A percentile compares a stretch with the other conserved stretches of the same genome.
These are phyloP conservation scores for Brienomyrus longianalis DNA, from an alignment of 2,113 vertebrate genomes.

Conservation along the genomic window DNA sequence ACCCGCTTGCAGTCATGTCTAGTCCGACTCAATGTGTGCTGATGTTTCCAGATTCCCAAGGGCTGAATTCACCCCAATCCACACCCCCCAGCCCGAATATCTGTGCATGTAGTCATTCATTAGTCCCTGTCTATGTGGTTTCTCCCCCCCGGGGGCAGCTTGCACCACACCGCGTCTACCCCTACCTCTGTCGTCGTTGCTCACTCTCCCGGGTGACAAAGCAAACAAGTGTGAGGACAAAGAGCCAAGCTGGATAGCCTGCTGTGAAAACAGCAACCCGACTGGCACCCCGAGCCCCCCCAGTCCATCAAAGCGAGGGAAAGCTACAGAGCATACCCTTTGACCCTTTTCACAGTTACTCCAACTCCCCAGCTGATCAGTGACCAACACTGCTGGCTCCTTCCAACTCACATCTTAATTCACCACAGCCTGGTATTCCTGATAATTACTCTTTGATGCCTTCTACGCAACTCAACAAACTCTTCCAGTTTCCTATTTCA, in stretches of 20 bases:
- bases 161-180: constrained; percentile 12
- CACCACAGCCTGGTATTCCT: background rate
- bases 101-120: constrained; percentile 39
- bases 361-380: background rate
- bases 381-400: background rate
- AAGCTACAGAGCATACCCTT: background rate
- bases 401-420: background rate
- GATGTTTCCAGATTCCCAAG: constrained; percentile 51
- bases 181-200: constrained; percentile 29
- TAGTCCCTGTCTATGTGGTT: constrained; percentile 28
- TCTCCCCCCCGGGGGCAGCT: constrained; percentile 5
- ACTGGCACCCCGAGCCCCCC: constrained; percentile 34
- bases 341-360: background rate
- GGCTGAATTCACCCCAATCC: constrained; percentile 43
- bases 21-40: constrained; percentile 17
- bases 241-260: constrained; percentile 48
- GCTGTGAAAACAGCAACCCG: constrained; percentile 65
- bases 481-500: background rate
- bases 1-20: background rate
- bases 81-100: constrained; percentile 27
- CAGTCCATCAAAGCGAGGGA: constrained; percentile 20
- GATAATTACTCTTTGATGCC: background rate
- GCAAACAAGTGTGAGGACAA: constrained; percentile 64
- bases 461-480: background rate
- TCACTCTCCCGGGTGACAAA: constrained; percentile 66